Percentiles rank a stretch among this genome's conserved stretches.
phyloP scores from a whole-genome alignment of 2,888 invertebrate genomes.

The Coleophora deauratella region DNA sequence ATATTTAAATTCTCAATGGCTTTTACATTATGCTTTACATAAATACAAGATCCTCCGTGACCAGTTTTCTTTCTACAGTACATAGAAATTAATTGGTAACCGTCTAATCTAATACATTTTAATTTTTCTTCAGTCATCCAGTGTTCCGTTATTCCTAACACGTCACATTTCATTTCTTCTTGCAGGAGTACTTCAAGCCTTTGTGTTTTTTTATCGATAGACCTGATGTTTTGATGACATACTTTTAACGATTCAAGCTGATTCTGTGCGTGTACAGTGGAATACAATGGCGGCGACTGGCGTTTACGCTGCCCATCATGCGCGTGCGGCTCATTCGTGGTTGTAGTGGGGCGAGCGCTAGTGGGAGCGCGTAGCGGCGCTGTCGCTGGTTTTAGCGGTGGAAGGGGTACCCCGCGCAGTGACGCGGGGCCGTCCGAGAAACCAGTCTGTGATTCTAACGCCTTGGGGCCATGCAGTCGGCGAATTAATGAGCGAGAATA shows the following conservation, averaged over 20 bases:
- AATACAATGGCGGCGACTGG: background rate
- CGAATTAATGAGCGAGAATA: background rate
- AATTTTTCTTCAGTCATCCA: background rate
- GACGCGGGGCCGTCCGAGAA: background rate
- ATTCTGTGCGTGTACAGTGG: background rate
- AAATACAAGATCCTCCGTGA: background rate
- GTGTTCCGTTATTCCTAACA: background rate
- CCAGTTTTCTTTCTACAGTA: background rate
- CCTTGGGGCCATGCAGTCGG: slow-evolving; percentile 5
- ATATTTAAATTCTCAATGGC: background rate
- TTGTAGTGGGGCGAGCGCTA: too few species aligned
- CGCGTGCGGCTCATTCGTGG: too few species aligned
- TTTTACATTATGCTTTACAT: background rate
- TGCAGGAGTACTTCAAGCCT: background rate
- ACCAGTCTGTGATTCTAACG: background rate
- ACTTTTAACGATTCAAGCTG: background rate
- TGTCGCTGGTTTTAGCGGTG: background rate
- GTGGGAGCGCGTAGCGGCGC: background rate
- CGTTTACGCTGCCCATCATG: too few species aligned
- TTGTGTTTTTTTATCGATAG: background rate
- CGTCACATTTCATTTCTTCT: background rate
- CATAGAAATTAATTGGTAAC: background rate
- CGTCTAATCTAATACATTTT: background rate
- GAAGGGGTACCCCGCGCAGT: background rate
- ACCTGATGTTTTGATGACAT: background rate